Conservation (phyloP, 2,113 vertebrate species). For the Gambusia affinis region DNA sequence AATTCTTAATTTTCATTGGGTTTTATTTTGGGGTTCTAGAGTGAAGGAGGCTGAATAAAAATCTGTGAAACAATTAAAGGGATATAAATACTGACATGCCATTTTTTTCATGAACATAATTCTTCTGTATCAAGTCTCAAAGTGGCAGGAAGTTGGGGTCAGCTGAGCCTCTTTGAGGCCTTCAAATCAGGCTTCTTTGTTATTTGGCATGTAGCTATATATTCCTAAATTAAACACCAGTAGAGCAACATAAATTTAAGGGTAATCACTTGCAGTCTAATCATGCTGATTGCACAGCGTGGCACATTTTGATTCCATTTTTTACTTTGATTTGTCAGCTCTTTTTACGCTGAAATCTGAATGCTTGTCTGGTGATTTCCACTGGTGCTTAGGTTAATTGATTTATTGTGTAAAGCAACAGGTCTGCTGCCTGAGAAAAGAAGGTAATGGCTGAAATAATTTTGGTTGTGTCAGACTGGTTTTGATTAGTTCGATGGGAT, state of each 20-base stretch:
- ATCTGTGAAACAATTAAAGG: neutral
- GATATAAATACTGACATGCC: neutral
- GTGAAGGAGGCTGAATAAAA: too few species aligned
- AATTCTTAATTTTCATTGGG: too few species aligned
- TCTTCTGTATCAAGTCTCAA: constrained; percentile 16
- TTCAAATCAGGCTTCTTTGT: constrained; percentile 1
- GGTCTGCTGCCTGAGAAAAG: neutral
- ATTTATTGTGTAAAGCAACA: constrained; percentile 8
- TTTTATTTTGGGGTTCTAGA: too few species aligned
- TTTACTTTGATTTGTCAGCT: neutral
- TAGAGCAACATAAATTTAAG: neutral
- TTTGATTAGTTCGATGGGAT: neutral
- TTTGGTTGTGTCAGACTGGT: neutral
- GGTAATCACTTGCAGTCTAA: neutral
- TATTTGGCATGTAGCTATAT: neutral
- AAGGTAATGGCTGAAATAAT: neutral
- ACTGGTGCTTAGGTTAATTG: constrained; percentile 12
- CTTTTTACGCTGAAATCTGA: constrained; percentile 6
- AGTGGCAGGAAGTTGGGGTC: neutral
- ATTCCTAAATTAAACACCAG: constrained; percentile 5
- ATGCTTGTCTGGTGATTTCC: neutral
- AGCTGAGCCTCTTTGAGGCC: neutral
- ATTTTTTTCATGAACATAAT: neutral
- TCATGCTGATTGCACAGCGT: neutral
- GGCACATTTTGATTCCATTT: neutral